phyloP scores from a whole-genome alignment of 2,888 invertebrate species.

The Drosophila pullipes region DNA sequence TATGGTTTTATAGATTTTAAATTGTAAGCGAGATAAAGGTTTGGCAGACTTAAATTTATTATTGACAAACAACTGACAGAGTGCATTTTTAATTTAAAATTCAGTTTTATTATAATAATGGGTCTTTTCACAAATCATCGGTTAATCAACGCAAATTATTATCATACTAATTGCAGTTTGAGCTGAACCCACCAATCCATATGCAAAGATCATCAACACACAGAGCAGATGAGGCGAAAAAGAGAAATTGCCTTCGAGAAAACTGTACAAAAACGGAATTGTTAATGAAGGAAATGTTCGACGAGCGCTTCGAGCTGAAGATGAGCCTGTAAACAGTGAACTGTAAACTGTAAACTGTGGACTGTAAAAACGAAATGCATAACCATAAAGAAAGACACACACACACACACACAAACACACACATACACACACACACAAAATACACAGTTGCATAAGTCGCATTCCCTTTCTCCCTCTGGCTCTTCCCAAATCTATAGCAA shows the following conservation, averaged over 20 bases:
- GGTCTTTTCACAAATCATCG: constrained; percentile 46
- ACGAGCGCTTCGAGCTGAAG: constrained; percentile 41
- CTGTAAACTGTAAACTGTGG: constrained; percentile 54
- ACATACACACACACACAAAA: constrained; percentile 29
- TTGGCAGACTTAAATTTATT: constrained; percentile 31
- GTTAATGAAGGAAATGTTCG: constrained; percentile 77
- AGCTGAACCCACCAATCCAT: constrained; percentile 7
- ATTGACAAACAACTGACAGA: neutral
- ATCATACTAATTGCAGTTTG: constrained; percentile 35
- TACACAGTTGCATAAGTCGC: constrained; percentile 61
- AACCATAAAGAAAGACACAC: constrained; percentile 59
- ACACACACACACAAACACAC: constrained; percentile 25
- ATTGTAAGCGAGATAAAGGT: constrained; percentile 47
- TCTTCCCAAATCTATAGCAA: constrained; percentile 20
- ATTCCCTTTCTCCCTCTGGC: constrained; percentile 49
- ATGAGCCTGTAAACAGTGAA: constrained; percentile 61
- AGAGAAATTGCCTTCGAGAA: constrained; percentile 68
- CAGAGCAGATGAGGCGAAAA: constrained; percentile 40
- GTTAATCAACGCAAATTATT: constrained; percentile 48
- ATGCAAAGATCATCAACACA: constrained; percentile 33
- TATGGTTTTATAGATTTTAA: constrained; percentile 42
- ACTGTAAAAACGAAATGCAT: constrained; percentile 69
- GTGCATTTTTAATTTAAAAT: neutral
- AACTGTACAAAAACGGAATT: constrained; percentile 66
- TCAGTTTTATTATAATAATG: constrained; percentile 6